Conservation (phyloP, 1,140 invertebrate species). For the Drosophila nigrodunni region DNA sequence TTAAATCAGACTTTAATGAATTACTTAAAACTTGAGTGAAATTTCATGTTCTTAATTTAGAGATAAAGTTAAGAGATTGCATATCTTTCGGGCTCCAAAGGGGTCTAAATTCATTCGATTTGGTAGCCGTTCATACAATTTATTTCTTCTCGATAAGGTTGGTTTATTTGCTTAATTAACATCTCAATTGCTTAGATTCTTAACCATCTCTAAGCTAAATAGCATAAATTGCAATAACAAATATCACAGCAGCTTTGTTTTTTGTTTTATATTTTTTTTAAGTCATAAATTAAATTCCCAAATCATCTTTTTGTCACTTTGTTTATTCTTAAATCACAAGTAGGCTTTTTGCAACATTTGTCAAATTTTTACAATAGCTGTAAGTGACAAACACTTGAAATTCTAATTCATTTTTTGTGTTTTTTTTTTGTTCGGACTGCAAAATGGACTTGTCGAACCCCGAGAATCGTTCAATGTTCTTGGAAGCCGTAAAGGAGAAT, state of each 20-base stretch:
- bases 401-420: too few relatives aligned
- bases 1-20: conserved; percentile 17
- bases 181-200: neutral
- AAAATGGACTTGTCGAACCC: too few relatives aligned
- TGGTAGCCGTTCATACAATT: neutral
- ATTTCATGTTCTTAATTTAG: conserved; percentile 12
- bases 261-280: too few relatives aligned
- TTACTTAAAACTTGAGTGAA: conserved; percentile 1
- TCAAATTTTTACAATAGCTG: too few relatives aligned
- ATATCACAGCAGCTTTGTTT: too few relatives aligned
- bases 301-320: too few relatives aligned
- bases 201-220: neutral
- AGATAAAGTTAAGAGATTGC: conserved; percentile 22
- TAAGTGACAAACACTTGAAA: too few relatives aligned
- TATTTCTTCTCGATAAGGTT: neutral
- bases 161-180: neutral
- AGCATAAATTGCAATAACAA: too few relatives aligned
- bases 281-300: too few relatives aligned
- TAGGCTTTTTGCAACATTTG: too few relatives aligned
- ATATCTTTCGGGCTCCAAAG: conserved; percentile 6
- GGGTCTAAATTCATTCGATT: neutral
- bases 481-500: neutral
- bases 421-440: too few relatives aligned
- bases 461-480: neutral
- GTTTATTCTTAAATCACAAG: too few relatives aligned